Conservation (phyloP, 2,113 vertebrate genomes). For the Hirundichthys speculiger region DNA sequence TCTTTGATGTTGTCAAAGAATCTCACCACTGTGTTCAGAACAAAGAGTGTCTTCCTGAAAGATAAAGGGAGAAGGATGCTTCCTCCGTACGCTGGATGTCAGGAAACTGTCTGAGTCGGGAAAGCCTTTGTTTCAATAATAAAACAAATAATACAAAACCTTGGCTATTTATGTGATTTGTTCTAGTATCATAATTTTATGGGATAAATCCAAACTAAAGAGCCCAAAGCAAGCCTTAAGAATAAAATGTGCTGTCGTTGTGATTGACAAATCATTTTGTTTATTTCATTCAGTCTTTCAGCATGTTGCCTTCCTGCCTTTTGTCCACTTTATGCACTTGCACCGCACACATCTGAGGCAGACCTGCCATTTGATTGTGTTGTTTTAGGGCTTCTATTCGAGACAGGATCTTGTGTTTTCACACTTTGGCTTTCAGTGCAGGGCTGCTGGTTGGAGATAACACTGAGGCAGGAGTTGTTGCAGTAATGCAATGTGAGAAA, state of each 20-base stretch:
- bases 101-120: constrained; percentile 67
- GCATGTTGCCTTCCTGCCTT: background rate
- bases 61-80: constrained; percentile 67
- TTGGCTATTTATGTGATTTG: constrained; percentile 45
- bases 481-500: constrained; percentile 32
- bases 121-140: constrained; percentile 71
- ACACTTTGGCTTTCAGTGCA: constrained; percentile 18
- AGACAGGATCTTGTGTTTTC: constrained; percentile 53
- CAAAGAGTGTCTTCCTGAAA: constrained; percentile 72
- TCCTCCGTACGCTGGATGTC: constrained; percentile 67
- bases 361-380: constrained; percentile 57
- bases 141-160: constrained; percentile 46
- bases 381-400: constrained; percentile 38
- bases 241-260: background rate
- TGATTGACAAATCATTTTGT: background rate
- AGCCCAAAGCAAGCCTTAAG: constrained; percentile 18
- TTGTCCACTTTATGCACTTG: background rate
- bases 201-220: constrained; percentile 22
- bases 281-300: background rate
- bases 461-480: constrained; percentile 35
- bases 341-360: constrained; percentile 23
- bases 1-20: constrained; percentile 80
- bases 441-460: constrained; percentile 72
- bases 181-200: constrained; percentile 5
- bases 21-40: constrained; percentile 73